A percentile compares a stretch with the other conserved stretches of the same genome.
Conservation (phyloP, 2,113 vertebrate species). For the Pelecanoides urinatrix region DNA sequence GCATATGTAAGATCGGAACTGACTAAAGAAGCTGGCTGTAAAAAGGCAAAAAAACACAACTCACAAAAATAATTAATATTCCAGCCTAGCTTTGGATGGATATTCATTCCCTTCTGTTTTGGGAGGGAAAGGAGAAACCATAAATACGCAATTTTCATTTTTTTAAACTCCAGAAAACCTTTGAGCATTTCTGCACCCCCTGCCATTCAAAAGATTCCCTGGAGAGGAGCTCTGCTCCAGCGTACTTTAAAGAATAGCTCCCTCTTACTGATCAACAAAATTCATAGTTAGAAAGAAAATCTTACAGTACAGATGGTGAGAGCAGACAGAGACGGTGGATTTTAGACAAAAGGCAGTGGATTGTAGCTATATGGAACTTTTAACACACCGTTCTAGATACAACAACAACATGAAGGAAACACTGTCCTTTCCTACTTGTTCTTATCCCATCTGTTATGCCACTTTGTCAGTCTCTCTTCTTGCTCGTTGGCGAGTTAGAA, state of each 20-base stretch:
- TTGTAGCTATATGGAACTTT: not conserved
- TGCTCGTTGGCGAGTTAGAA: not conserved
- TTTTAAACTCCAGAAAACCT: not conserved
- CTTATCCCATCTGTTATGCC: rapidly evolving
- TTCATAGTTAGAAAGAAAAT: not conserved
- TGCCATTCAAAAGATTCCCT: not conserved
- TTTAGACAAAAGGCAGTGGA: not conserved
- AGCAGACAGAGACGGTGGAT: not conserved
- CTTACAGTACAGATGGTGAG: not conserved
- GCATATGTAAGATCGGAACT: not conserved
- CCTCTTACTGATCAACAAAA: not conserved
- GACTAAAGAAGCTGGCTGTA: not conserved
- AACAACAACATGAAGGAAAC: not conserved
- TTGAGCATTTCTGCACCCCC: not conserved
- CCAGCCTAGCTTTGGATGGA: not conserved
- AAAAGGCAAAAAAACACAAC: not conserved
- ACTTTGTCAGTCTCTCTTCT: not conserved
- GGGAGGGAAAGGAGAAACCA: not conserved
- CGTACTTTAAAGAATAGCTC: not conserved
- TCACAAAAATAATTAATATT: not conserved
- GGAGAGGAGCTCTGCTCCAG: not conserved
- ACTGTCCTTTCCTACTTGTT: not conserved
- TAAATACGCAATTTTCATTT: not conserved
- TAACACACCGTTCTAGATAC: not conserved
- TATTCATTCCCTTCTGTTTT: not conserved